Evolutionary conservation across 2,888 invertebrate genomes (phyloP), one percentile per base, ranked within the genome.

Genomic region (Cantharis nigra): DNA sequence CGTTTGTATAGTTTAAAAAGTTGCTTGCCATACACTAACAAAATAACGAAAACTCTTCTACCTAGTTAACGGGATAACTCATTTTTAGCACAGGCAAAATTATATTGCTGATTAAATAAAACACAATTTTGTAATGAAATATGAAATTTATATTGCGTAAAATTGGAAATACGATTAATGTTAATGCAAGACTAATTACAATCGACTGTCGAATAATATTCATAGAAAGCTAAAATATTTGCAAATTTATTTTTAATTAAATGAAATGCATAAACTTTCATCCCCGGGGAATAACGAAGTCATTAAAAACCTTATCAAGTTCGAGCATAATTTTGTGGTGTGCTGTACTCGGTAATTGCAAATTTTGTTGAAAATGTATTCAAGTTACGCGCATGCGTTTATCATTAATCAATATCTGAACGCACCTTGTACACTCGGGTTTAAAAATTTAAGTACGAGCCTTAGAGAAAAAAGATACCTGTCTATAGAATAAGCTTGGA

Each of bases 301-400:
- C 80, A 81, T 82, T 81, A 81, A 82, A 82, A 82, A 82, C 79
- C 81, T 80, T 81, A 82, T 82, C 81, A 82, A 80, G 79, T 79
- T 82, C 80, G 81, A 83, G 83, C 82, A 88, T 87, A 87, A 88
- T 88, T 88, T 87, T 86, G 87, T 86, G 86, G 87, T 86, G 86
- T 84, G 87, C 87, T 87, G 87, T 86, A 87, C 86, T 86, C 85
- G 85, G 86, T 88, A 88, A 88, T 89, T 88, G 88, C 88, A 86
- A 88, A 88, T 88, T 86, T 87, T 86, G 84, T 83, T 83, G 82
- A 83, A 84, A 85, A 84, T 84, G 82, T 83, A 83, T 83, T 83
- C 83, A 82, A 80, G 81, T 74, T 74, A 79, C 80, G 82, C 83
- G 84, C 82, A 76, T 81, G 86, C 85, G 87, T 85, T 80, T 80